Evolutionary conservation across 2,113 vertebrate species (phyloP), one percentile per base, ranked within the genome.

Genomic region (Raja brachyura): DNA sequence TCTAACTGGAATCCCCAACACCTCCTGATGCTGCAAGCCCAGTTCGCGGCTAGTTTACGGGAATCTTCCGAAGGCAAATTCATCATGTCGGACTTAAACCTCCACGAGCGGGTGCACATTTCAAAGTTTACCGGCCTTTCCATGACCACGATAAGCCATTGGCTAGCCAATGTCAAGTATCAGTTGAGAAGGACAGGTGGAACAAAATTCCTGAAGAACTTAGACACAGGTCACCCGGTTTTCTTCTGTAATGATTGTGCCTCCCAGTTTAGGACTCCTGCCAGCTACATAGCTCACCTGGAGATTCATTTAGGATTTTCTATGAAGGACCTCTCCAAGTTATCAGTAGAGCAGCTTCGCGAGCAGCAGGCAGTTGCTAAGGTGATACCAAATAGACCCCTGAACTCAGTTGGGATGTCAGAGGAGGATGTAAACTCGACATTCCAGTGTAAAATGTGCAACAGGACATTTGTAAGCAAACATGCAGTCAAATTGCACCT

Each of bases 141-240:
- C 94, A 99, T 99, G 99, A 99, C 99, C 96, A 99, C 99, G 95
- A 99, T 99, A 96, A 99, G 98, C 95, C 99, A 99, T 97, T 99
- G 99, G 99, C 97, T 99, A 97, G 99, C 99, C 96, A 99, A 99
- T 94, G 99, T 99, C 93, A 99, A 99, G 96, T 99, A 99, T 96
- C 99, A 99, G 95, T 96, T 99, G 95, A 97, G 99, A 95, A 97
- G 99, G 97, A 99, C 99, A 97, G 99, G 99, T 93, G 97, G 98
- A 94, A 99, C 99, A 93, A 99, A 99, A 94, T 99, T 99, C 97
- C 97, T 99, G 94, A 99, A 99, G 96, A 99, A 99, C 95, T 97
- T 99, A 93, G 99, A 99, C 96, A 98, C 98, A 83, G 98, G 98
- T 93, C 99, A 99, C 94, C 98, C 98, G 94, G 96, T 99, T 96